Evolutionary conservation across 2,113 vertebrate genomes (phyloP).

Genomic region (Colistium nudipinnis): DNA sequence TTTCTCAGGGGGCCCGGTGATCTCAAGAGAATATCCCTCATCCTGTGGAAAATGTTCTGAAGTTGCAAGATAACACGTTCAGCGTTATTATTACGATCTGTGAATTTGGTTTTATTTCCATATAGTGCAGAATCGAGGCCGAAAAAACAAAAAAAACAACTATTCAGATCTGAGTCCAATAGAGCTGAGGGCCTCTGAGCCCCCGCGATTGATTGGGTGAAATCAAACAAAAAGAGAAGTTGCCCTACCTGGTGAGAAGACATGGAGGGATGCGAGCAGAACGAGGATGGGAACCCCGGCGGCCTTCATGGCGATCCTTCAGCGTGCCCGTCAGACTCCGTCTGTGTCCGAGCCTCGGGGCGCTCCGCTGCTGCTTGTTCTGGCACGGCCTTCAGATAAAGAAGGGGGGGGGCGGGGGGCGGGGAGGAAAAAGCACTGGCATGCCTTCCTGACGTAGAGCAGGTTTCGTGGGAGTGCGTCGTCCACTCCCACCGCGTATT

Average conservation of each 20-base stretch:
- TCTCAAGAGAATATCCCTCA: too few relatives aligned
- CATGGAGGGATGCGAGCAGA: slow-evolving; percentile 29
- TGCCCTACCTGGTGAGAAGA: slow-evolving; percentile 56
- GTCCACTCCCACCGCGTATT: slow-evolving; percentile 55
- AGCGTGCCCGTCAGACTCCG: slow-evolving; percentile 26
- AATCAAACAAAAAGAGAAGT: background rate
- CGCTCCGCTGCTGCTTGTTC: slow-evolving; percentile 64
- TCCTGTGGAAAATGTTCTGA: too few relatives aligned
- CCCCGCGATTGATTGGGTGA: background rate
- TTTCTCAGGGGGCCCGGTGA: too few relatives aligned
- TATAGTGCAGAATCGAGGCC: too few relatives aligned
- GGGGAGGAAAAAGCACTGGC: slow-evolving; percentile 72
- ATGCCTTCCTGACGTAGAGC: slow-evolving; percentile 69
- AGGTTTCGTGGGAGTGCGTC: slow-evolving; percentile 39
- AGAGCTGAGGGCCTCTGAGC: too few relatives aligned
- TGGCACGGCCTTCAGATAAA: slow-evolving; percentile 76
- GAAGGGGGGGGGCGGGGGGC: slow-evolving; percentile 26
- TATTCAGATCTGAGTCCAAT: too few relatives aligned
- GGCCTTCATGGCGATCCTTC: slow-evolving; percentile 61
- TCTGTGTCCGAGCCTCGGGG: slow-evolving; percentile 44
- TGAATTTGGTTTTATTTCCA: too few relatives aligned
- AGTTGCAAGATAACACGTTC: too few relatives aligned
- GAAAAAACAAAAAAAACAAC: too few relatives aligned
- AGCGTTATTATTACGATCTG: too few relatives aligned
- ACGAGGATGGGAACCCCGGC: slow-evolving; percentile 39